Percentiles rank a stretch among this genome's conserved stretches.
Conservation (phyloP, 2,797 vertebrate genomes). For the Fringilla coelebs region DNA sequence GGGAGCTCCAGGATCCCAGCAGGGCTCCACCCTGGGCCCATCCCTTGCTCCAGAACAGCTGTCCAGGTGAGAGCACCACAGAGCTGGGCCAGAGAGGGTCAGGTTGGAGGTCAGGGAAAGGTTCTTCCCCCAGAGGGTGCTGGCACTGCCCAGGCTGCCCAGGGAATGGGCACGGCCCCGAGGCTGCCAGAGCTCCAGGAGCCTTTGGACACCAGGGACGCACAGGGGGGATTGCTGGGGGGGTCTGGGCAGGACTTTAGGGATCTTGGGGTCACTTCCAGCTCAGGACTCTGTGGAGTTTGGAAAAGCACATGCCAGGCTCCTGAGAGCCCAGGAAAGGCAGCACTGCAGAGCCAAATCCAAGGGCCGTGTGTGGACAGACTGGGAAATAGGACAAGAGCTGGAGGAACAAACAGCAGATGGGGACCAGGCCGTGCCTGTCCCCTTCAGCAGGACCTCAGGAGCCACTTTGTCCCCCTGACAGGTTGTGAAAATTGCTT, state of each 20-base stretch:
- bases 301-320: neutral
- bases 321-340: neutral
- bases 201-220: accelerated
- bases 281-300: neutral
- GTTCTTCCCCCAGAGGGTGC: neutral
- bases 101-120: neutral
- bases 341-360: neutral
- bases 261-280: neutral
- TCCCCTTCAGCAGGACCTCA: neutral
- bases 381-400: neutral
- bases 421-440: accelerated
- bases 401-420: neutral
- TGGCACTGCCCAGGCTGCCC: neutral
- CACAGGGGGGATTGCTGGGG: neutral
- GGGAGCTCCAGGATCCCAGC: neutral
- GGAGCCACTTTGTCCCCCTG: neutral
- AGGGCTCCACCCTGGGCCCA: neutral
- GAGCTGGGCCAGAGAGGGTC: neutral
- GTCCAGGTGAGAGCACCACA: neutral
- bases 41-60: neutral
- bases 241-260: neutral
- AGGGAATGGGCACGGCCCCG: neutral
- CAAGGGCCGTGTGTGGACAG: too few species aligned
- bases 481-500: neutral
- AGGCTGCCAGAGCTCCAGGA: neutral